Conservation (phyloP, 2,113 vertebrate genomes). For the Erpornis zantholeuca region DNA sequence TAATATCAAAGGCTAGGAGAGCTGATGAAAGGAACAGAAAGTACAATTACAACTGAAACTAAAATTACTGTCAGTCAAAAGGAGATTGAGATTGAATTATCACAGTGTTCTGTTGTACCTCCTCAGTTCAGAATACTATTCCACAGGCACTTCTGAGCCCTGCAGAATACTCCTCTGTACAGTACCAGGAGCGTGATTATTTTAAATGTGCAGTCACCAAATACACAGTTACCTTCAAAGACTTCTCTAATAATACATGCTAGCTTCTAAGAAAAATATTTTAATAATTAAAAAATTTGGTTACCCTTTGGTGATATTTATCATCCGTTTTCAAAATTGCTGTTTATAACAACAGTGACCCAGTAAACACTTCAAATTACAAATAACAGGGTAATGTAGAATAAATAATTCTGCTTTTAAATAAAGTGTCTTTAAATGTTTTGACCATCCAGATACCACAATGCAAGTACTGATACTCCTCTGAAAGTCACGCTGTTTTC, state of each 20-base stretch:
- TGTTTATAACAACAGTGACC: not conserved
- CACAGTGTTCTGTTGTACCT: not conserved
- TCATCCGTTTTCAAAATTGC: not conserved
- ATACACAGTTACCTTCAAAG: not conserved
- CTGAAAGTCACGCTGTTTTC: not conserved
- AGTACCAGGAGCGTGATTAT: not conserved
- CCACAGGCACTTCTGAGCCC: not conserved
- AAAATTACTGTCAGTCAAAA: not conserved
- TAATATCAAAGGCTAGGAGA: not conserved
- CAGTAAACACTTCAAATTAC: not conserved
- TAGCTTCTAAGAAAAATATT: not conserved
- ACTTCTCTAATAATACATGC: not conserved
- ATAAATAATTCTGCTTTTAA: not conserved
- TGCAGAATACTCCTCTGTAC: not conserved
- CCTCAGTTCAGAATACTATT: not conserved
- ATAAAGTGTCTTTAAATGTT: not conserved
- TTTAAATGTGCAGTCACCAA: not conserved
- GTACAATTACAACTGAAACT: not conserved
- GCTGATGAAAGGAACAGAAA: not conserved
- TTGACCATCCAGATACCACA: not conserved
- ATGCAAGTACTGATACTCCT: not conserved
- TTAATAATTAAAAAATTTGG: not conserved
- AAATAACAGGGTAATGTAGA: not conserved
- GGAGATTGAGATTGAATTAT: not conserved
- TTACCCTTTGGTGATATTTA: not conserved